These are phyloP conservation scores for Sarcophaga variegata DNA, from an alignment of 2,888 invertebrate genomes.

Conservation along the genomic window DNA sequence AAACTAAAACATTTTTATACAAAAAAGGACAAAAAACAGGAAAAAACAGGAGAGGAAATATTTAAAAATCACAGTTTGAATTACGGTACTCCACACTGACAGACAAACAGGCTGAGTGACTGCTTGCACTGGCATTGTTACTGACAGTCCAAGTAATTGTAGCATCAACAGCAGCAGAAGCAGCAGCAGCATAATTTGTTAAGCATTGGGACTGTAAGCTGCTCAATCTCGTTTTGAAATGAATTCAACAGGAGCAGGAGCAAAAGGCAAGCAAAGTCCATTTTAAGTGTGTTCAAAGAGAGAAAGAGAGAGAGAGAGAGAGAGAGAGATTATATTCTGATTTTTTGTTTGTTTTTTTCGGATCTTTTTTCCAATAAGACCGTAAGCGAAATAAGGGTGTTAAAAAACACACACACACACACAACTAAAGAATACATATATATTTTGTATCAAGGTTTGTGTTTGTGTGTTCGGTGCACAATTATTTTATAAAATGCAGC, in stretches of 20 bases:
- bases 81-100: neutral
- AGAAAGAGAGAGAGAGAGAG: too few relatives aligned
- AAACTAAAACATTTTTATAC: too few relatives aligned
- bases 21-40: too few relatives aligned
- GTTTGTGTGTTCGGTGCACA: neutral
- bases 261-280: too few relatives aligned
- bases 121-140: neutral
- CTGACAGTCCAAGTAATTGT: neutral
- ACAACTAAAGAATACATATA: neutral
- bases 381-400: slow-evolving; percentile 56
- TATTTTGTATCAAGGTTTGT: neutral
- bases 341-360: too few relatives aligned
- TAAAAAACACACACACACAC: slow-evolving; percentile 38
- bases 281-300: too few relatives aligned
- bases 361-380: slow-evolving; percentile 8
- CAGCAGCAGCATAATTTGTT: neutral
- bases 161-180: neutral
- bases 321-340: too few relatives aligned
- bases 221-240: slow-evolving; percentile 10
- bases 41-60: neutral
- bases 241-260: slow-evolving; percentile 10
- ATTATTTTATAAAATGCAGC: neutral
- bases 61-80: slow-evolving; percentile 30
- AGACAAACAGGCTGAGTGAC: neutral
- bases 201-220: too few relatives aligned